phyloP scores from a whole-genome alignment of 2,113 vertebrate species.

The Asarcornis scutulata region DNA sequence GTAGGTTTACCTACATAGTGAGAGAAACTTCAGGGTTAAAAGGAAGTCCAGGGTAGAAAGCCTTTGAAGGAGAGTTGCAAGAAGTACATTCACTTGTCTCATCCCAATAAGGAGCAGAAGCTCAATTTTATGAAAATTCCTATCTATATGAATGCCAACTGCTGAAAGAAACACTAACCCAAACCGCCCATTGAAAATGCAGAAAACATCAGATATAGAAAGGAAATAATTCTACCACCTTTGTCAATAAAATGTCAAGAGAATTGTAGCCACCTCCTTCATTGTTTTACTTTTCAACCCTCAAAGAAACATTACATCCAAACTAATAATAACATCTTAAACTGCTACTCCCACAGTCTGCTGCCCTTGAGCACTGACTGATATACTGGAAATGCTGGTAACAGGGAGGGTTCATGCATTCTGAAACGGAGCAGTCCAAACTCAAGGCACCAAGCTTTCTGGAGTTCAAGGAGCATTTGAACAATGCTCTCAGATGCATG shows the following conservation, averaged over 20 bases:
- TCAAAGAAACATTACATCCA: neutral
- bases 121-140: neutral
- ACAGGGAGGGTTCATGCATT: neutral
- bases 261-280: neutral
- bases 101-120: neutral
- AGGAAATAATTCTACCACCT: neutral
- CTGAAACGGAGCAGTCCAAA: neutral
- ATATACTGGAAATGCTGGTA: neutral
- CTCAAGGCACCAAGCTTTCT: neutral
- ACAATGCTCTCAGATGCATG: neutral
- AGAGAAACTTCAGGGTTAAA: neutral
- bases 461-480: neutral
- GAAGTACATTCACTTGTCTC: neutral
- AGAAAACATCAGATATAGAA: neutral
- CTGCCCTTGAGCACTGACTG: accelerated
- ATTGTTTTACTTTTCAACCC: neutral
- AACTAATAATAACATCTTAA: neutral
- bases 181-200: neutral
- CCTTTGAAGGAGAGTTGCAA: neutral
- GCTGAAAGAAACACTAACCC: neutral
- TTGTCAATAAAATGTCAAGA: neutral
- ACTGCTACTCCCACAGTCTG: neutral
- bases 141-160: neutral
- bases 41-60: neutral
- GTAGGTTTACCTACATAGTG: neutral